Conservation (phyloP, 2,888 invertebrate species). For the Dryobotodes eremita region DNA sequence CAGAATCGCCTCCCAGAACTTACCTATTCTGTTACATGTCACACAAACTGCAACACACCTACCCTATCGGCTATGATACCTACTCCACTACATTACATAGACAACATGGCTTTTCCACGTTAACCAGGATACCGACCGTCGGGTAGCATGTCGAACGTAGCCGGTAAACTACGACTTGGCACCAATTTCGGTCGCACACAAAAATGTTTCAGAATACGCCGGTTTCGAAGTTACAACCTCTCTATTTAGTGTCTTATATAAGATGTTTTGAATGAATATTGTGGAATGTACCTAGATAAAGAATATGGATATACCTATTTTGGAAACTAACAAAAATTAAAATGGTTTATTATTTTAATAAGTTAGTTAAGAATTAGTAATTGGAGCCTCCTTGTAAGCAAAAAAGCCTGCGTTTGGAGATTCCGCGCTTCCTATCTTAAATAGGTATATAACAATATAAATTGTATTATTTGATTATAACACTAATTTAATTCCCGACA, state of each 20-base stretch:
- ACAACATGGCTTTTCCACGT: conserved; percentile 45
- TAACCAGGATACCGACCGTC: conserved; percentile 24
- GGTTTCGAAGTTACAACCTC: conserved; percentile 6
- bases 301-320: neutral
- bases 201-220: conserved; percentile 48
- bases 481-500: no score
- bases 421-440: no score
- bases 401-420: no score
- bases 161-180: conserved; percentile 58
- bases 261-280: neutral
- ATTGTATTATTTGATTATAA: no score
- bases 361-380: no score
- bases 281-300: neutral
- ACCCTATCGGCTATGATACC: neutral
- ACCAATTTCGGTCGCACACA: conserved; percentile 38
- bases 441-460: no score
- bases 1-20: neutral
- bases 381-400: no score
- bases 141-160: conserved; percentile 48
- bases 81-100: neutral
- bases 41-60: neutral
- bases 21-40: neutral
- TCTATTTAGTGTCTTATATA: neutral
- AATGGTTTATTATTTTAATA: no score
- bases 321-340: no score